phyloP scores from a whole-genome alignment of 2,888 invertebrate genomes.

The Erebia aethiops region DNA sequence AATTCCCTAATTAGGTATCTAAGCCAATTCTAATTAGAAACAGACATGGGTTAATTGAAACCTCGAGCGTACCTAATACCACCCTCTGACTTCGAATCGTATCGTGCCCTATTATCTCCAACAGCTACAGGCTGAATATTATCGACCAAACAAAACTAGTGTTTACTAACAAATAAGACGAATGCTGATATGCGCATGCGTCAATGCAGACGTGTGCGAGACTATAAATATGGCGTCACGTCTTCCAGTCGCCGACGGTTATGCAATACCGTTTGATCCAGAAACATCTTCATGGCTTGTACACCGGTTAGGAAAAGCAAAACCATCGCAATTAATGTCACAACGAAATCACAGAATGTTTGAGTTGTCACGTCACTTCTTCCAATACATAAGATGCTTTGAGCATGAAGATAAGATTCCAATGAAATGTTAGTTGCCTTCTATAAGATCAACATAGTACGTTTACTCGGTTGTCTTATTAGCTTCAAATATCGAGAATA shows the following conservation, averaged over 20 bases:
- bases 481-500: constrained; percentile 3
- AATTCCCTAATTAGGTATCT: background rate
- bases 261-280: constrained; percentile 68
- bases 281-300: constrained; percentile 52
- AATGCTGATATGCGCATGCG: constrained; percentile 50
- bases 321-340: constrained; percentile 28
- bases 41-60: constrained; percentile 23
- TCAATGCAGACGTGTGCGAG: constrained; percentile 41
- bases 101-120: constrained; percentile 32
- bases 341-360: constrained; percentile 38
- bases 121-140: constrained; percentile 33
- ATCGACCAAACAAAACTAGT: constrained; percentile 52
- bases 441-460: constrained; percentile 15
- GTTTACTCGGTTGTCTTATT: background rate
- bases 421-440: no score
- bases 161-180: constrained; percentile 50
- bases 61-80: constrained; percentile 5
- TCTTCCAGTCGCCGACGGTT: constrained; percentile 61
- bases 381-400: background rate
- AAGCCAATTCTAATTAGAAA: constrained; percentile 28
- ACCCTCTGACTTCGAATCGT: constrained; percentile 15
- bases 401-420: no score
- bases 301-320: background rate
- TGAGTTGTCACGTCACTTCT: constrained; percentile 36
- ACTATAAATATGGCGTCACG: constrained; percentile 55